Base-by-base conservation (phyloP, 2,797 vertebrate species). In the Anomalospiza imberbis region DNA sequence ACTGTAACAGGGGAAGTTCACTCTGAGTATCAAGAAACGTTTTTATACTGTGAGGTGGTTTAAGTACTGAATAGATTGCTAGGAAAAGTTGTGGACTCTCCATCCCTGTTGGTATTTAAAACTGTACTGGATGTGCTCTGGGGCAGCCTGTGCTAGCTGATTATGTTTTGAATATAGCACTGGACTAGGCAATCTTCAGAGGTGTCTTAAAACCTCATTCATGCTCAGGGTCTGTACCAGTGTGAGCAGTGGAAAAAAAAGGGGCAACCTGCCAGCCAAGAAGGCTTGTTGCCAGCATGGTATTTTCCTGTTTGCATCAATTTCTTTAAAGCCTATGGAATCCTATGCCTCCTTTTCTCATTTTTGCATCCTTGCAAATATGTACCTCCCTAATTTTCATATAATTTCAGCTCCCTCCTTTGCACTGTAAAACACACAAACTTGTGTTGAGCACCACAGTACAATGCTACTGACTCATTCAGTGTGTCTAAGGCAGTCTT, bases 331-430 rank as follows among this genome's bases (percentile, higher is more conserved):
- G 28, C 13, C 13, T 8, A 1, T 65, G n/a, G 44, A 88, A 87
- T 93, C 20, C 36, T 88, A 5, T 18, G 20, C 77, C 91, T 94
- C 36, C 32, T 77, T 89, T 65, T 70, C 45, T 6, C 4, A 2
- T 47, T 78, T 95, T 94, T 90, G 58, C 66, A 72, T 78, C 70
- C 48, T 73, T 87, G 68, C 78, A 91, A 93, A 80, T 83, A 26
- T 4, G 6, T 65, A 51, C 14, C 31, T 92, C 34, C 34, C 63
- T 82, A 31, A 17, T 89, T 85, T 93, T 87, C 61, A 20, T 67
- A 65, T 48, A 2, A 32, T 67, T 91, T 65, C 47, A 53, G 21
- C 75, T 74, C 47, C 61, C 63, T 78, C 38, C 63, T 87, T 74
- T 85, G 53, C 42, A 47, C 68, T 85, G 50, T 50, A 45, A 54